Conservation (phyloP, 2,113 vertebrate species). For the Piaya cayana region DNA sequence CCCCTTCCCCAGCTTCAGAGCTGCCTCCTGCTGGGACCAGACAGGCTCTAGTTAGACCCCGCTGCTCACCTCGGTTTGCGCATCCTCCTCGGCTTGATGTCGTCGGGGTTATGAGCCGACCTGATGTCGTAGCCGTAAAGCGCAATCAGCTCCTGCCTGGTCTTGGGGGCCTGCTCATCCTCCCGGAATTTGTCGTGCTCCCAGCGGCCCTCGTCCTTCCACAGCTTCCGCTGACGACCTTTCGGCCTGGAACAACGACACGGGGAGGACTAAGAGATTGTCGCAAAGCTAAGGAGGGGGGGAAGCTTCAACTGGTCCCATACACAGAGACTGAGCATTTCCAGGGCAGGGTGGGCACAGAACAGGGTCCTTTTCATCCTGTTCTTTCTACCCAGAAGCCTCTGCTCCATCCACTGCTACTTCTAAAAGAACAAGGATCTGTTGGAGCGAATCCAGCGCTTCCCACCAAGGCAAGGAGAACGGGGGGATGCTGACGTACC, state of each 20-base stretch:
- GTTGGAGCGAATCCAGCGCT: no score
- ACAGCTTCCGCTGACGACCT: slow-evolving; percentile 91
- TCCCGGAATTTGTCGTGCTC: slow-evolving; percentile 95
- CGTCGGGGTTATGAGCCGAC: slow-evolving; percentile 83
- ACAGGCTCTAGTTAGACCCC: neutral
- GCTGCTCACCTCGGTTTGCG: slow-evolving; percentile 86
- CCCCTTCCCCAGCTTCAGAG: no score
- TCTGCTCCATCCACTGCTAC: neutral
- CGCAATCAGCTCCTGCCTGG: slow-evolving; percentile 91
- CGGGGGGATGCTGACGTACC: slow-evolving; percentile 40
- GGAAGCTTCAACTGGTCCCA: neutral
- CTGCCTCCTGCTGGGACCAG: rapidly evolving
- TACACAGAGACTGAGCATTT: rapidly evolving
- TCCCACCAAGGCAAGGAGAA: neutral
- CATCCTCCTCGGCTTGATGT: slow-evolving; percentile 80
- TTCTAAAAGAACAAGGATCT: neutral
- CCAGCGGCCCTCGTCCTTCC: slow-evolving; percentile 98
- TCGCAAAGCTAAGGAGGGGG: neutral
- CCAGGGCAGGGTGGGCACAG: neutral
- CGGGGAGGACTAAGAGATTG: neutral
- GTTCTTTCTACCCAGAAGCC: neutral
- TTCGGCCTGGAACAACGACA: slow-evolving; percentile 82
- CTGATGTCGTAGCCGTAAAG: slow-evolving; percentile 98
- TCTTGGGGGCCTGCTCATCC: slow-evolving; percentile 97
- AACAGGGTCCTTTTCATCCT: no score